These are phyloP conservation scores for Myxocyprinus asiaticus DNA, from an alignment of 2,113 vertebrate genomes.

Conservation along the genomic window DNA sequence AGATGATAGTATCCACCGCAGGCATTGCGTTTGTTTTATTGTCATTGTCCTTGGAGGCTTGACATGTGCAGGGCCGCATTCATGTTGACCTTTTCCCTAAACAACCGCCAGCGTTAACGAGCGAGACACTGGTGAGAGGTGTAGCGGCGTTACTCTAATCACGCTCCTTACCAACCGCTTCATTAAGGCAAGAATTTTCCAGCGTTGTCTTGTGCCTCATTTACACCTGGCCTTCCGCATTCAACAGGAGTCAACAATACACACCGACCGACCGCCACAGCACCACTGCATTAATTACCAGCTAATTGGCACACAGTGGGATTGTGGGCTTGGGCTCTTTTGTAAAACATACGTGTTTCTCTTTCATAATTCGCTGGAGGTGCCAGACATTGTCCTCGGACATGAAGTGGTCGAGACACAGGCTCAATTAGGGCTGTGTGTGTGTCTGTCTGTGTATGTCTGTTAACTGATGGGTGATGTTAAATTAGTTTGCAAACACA, in stretches of 20 bases:
- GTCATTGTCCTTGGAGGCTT: background rate
- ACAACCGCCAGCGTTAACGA: slow-evolving; percentile 46
- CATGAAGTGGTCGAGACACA: slow-evolving; percentile 75
- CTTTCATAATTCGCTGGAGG: slow-evolving; percentile 63
- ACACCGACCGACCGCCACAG: slow-evolving; percentile 48
- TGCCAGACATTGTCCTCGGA: slow-evolving; percentile 78
- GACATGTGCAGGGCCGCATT: slow-evolving; percentile 39
- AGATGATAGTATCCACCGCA: background rate
- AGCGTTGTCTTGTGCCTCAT: slow-evolving; percentile 73
- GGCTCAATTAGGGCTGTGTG: slow-evolving; percentile 74
- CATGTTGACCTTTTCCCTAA: slow-evolving; percentile 68
- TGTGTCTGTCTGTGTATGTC: slow-evolving; percentile 44
- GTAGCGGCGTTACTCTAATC: slow-evolving; percentile 47
- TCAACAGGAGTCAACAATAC: slow-evolving; percentile 82
- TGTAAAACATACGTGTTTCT: slow-evolving; percentile 60
- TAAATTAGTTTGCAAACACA: slow-evolving; percentile 62
- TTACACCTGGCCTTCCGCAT: slow-evolving; percentile 80
- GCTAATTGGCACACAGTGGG: slow-evolving; percentile 81
- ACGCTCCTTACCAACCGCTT: slow-evolving; percentile 89
- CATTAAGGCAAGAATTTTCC: slow-evolving; percentile 85
- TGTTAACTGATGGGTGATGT: slow-evolving; percentile 59
- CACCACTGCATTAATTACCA: slow-evolving; percentile 82
- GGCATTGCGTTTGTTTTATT: background rate
- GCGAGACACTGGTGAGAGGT: slow-evolving; percentile 30
- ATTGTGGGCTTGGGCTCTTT: slow-evolving; percentile 56